A percentile compares a stretch with the other conserved stretches of the same genome.
Evolutionary conservation across 2,113 vertebrate genomes (phyloP).

Genomic region (Oreochromis spilurus): DNA sequence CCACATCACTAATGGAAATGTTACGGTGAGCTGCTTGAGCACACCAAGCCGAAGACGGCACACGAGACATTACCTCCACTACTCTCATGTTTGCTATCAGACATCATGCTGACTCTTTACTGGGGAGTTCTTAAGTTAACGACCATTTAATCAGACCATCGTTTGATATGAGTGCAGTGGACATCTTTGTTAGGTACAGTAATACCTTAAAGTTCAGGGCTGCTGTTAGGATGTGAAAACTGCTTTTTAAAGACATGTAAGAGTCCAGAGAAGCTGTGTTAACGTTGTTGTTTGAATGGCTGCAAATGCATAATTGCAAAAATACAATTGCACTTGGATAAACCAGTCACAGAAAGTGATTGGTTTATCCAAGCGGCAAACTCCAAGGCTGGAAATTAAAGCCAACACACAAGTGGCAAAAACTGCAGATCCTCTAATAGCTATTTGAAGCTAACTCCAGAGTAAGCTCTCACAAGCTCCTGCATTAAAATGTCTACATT

Average conservation of each 20-base stretch:
- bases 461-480: neutral
- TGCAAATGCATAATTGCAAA: neutral
- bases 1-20: neutral
- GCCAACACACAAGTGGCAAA: neutral
- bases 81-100: neutral
- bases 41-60: neutral
- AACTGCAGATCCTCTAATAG: neutral
- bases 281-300: neutral
- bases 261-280: neutral
- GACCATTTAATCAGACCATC: neutral
- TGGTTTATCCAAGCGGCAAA: neutral
- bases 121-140: neutral
- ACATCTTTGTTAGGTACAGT: neutral
- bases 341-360: no score
- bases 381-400: neutral
- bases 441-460: neutral
- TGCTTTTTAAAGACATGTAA: neutral
- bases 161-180: neutral
- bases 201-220: neutral
- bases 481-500: neutral
- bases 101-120: neutral
- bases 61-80: no score
- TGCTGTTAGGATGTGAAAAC: neutral
- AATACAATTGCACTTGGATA: neutral
- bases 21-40: neutral